A percentile compares a stretch with the other conserved stretches of the same genome.
Evolutionary conservation across 2,888 invertebrate genomes (phyloP).

Genomic region (Drosophila buzzatii): DNA sequence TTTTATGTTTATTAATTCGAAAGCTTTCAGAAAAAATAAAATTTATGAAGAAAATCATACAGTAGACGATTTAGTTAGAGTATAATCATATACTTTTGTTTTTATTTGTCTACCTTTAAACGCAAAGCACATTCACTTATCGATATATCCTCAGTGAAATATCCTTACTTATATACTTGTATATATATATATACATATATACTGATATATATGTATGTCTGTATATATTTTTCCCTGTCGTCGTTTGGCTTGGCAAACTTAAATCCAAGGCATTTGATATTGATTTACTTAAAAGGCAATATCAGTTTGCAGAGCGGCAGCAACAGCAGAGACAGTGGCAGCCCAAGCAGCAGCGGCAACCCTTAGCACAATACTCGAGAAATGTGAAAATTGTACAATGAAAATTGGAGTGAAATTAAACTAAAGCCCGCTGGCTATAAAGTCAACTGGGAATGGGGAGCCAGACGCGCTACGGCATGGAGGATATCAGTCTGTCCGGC

Average conservation of each 20-base stretch:
- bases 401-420: slow-evolving; percentile 78
- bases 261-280: slow-evolving; percentile 75
- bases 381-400: slow-evolving; percentile 79
- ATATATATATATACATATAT: not conserved
- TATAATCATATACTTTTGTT: no score
- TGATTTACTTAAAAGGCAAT: slow-evolving; percentile 79
- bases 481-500: slow-evolving; percentile 34
- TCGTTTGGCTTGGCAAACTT: slow-evolving; percentile 68
- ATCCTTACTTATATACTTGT: slow-evolving; percentile 7
- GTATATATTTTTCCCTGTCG: slow-evolving; percentile 14
- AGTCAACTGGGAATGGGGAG: slow-evolving; percentile 29
- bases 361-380: slow-evolving; percentile 56
- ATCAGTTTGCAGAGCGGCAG: slow-evolving; percentile 64
- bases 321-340: not conserved
- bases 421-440: slow-evolving; percentile 73
- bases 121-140: slow-evolving; percentile 21
- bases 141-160: slow-evolving; percentile 4
- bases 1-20: no score
- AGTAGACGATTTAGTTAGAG: no score
- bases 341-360: slow-evolving; percentile 37
- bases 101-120: no score
- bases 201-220: not conserved
- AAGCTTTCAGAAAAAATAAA: no score
- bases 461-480: slow-evolving; percentile 3
- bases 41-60: no score